These are phyloP conservation scores for Nothobranchius kuhntae DNA, from an alignment of 2,113 vertebrate genomes.

Conservation along the genomic window DNA sequence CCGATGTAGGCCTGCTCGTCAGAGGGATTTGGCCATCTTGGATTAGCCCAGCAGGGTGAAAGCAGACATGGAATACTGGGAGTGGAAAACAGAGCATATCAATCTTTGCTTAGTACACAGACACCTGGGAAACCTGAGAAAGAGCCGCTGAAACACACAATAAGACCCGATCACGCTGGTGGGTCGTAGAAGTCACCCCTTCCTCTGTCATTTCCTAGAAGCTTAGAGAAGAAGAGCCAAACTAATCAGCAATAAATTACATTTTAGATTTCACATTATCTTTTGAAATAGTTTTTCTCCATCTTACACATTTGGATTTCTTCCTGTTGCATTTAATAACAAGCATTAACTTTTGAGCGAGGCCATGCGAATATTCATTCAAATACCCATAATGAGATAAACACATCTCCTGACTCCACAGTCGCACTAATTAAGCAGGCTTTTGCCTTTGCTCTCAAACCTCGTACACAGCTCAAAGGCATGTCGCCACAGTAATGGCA, in stretches of 20 bases:
- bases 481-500: constrained; percentile 69
- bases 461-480: constrained; percentile 56
- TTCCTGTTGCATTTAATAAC: constrained; percentile 16
- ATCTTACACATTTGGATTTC: constrained; percentile 8
- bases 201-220: not conserved
- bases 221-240: not conserved
- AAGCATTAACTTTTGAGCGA: constrained; percentile 11
- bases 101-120: constrained; percentile 37
- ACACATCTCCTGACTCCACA: constrained; percentile 55
- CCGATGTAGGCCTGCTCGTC: constrained; percentile 46
- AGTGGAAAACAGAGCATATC: constrained; percentile 44
- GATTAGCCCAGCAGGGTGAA: constrained; percentile 64
- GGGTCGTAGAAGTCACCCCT: not conserved
- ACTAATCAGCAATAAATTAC: constrained; percentile 15
- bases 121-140: constrained; percentile 47
- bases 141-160: constrained; percentile 25
- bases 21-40: constrained; percentile 68
- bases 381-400: constrained; percentile 53
- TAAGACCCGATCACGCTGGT: constrained; percentile 13
- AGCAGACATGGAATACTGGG: constrained; percentile 31
- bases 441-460: constrained; percentile 50
- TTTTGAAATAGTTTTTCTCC: constrained; percentile 14
- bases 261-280: constrained; percentile 9
- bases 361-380: constrained; percentile 59
- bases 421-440: constrained; percentile 71